Evolutionary conservation across 2,888 invertebrate genomes (phyloP).

Genomic region (Ceramica pisi): DNA sequence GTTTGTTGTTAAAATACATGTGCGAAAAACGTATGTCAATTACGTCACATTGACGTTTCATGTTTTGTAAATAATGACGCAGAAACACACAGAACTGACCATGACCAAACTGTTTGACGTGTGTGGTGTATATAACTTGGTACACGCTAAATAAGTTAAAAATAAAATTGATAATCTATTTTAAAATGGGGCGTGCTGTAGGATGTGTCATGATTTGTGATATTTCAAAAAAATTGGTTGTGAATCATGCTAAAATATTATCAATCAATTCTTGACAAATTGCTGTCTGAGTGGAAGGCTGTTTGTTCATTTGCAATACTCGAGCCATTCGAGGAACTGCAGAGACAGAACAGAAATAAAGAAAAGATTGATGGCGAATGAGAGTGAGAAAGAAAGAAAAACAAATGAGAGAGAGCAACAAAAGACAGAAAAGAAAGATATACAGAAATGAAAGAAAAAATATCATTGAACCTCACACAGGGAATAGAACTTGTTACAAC

Average conservation of each 20-base stretch:
- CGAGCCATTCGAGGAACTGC: no score
- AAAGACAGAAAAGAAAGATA: no score
- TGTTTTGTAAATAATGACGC: slow-evolving; percentile 26
- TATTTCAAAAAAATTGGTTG: background rate
- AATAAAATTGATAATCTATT: background rate
- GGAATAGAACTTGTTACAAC: no score
- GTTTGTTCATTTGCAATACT: no score
- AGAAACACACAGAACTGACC: background rate
- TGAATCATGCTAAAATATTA: background rate
- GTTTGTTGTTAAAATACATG: background rate
- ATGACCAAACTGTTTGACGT: background rate
- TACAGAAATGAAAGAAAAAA: no score
- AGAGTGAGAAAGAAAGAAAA: no score
- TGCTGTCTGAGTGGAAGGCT: no score
- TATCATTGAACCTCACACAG: no score
- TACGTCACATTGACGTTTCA: slow-evolving; percentile 26
- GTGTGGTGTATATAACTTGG: background rate
- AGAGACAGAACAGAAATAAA: no score
- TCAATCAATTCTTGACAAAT: no score
- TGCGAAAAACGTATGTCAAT: background rate
- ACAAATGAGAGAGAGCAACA: no score
- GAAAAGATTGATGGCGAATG: no score
- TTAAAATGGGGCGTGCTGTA: background rate
- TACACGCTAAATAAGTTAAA: background rate
- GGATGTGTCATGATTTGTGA: background rate